These are phyloP conservation scores for Gnathonemus longibarbis DNA, from an alignment of 2,113 vertebrate genomes.

Conservation along the genomic window DNA sequence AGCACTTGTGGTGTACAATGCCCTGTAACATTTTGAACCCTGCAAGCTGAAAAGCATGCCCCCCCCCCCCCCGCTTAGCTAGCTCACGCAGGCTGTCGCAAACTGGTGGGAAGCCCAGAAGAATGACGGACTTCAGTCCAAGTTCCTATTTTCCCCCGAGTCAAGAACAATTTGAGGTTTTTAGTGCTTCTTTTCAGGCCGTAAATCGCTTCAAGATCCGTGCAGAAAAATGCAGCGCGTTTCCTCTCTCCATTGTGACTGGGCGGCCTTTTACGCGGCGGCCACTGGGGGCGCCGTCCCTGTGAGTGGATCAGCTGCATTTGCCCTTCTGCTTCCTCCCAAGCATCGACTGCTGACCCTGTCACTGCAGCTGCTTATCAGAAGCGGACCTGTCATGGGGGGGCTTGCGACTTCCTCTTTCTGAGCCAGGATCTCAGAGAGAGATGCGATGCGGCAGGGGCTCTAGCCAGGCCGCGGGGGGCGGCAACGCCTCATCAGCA, in stretches of 20 bases:
- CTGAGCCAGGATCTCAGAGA: not conserved
- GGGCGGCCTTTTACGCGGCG: constrained; percentile 36
- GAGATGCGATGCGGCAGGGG: constrained; percentile 24
- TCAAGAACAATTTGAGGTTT: constrained; percentile 43
- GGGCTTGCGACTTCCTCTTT: constrained; percentile 7
- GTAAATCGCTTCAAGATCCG: constrained; percentile 47
- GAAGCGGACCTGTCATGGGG: not conserved
- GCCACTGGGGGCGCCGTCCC: constrained; percentile 44
- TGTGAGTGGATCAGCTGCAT: not conserved
- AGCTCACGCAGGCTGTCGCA: constrained; percentile 23
- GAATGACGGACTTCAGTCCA: constrained; percentile 43
- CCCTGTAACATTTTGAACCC: constrained; percentile 28
- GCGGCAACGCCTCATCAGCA: constrained; percentile 46
- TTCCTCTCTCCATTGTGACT: constrained; percentile 63
- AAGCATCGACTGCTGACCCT: not conserved
- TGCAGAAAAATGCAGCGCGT: constrained; percentile 34
- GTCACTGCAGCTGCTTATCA: not conserved
- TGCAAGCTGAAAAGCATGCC: constrained; percentile 37
- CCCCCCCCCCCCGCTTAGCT: constrained; percentile 14
- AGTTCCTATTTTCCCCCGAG: constrained; percentile 38
- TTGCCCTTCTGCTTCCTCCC: not conserved
- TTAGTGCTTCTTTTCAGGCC: constrained; percentile 44
- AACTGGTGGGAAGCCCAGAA: constrained; percentile 60
- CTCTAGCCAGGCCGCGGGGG: constrained; percentile 39
- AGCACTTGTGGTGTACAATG: constrained; percentile 35